These are phyloP conservation scores for Myrmophylax atrothorax DNA, from an alignment of 2,113 vertebrate genomes.

Conservation along the genomic window DNA sequence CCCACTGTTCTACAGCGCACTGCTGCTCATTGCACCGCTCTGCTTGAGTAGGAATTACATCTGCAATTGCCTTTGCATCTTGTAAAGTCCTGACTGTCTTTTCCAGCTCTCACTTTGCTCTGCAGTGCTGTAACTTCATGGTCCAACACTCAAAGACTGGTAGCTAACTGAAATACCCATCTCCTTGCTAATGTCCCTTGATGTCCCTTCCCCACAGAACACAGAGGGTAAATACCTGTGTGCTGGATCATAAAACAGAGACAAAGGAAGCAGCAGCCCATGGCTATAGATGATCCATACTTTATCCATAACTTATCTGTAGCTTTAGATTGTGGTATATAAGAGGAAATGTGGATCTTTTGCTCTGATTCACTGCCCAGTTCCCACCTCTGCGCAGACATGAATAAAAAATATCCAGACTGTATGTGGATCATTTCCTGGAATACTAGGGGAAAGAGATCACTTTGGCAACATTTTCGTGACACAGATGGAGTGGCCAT, in stretches of 20 bases:
- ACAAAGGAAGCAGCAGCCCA: neutral
- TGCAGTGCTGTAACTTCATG: neutral
- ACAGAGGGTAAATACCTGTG: rapidly evolving
- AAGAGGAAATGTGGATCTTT: neutral
- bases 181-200: neutral
- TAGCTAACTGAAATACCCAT: neutral
- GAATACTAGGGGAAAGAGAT: neutral
- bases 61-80: neutral
- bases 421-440: neutral
- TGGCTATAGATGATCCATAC: neutral
- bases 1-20: neutral
- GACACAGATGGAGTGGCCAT: neutral
- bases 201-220: neutral
- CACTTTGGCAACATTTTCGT: neutral
- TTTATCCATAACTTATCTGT: neutral
- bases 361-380: neutral
- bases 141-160: neutral
- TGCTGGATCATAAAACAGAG: neutral
- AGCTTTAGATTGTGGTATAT: neutral
- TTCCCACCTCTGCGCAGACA: neutral
- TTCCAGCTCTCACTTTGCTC: neutral
- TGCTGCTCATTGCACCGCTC: neutral
- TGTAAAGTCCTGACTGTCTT: neutral
- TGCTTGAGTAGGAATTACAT: neutral
- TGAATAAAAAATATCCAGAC: neutral